Conservation (phyloP, 2,797 vertebrate genomes). For the Orientallactaga sibirica region DNA sequence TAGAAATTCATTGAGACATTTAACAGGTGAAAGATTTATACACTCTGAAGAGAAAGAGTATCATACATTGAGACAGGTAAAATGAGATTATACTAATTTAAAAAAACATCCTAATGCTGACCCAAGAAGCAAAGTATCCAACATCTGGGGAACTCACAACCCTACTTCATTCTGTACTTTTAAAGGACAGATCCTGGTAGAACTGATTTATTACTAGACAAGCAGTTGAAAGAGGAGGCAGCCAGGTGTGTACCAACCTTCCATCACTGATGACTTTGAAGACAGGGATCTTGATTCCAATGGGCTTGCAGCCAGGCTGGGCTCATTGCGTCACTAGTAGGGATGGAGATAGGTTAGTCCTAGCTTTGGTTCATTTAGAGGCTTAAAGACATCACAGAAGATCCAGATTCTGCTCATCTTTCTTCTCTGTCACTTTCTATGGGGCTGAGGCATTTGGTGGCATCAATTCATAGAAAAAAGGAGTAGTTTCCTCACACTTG, state of each 20-base stretch:
- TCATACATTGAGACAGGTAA: not conserved
- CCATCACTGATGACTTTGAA: not conserved
- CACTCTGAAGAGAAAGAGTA: too few relatives aligned
- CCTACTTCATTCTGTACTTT: not conserved
- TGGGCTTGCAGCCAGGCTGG: not conserved
- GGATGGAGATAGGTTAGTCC: not conserved
- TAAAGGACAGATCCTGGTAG: not conserved
- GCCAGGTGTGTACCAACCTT: not conserved
- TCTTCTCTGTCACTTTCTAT: conserved; percentile 13
- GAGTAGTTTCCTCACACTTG: not conserved
- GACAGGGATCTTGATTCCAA: conserved; percentile 41
- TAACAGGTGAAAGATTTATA: not conserved
- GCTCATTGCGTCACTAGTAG: not conserved
- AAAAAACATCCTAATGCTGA: not conserved
- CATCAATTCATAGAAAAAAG: not conserved
- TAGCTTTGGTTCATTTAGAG: not conserved
- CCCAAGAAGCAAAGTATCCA: conserved; percentile 16
- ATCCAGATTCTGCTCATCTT: not conserved
- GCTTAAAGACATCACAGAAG: not conserved
- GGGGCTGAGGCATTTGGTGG: not conserved
- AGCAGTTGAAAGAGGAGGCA: not conserved
- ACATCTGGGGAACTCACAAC: conserved; percentile 11
- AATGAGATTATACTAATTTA: conserved; percentile 9
- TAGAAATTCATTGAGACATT: not conserved
- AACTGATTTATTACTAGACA: not conserved